Conservation (phyloP, 2,797 vertebrate species). For the Malurus splendens region DNA sequence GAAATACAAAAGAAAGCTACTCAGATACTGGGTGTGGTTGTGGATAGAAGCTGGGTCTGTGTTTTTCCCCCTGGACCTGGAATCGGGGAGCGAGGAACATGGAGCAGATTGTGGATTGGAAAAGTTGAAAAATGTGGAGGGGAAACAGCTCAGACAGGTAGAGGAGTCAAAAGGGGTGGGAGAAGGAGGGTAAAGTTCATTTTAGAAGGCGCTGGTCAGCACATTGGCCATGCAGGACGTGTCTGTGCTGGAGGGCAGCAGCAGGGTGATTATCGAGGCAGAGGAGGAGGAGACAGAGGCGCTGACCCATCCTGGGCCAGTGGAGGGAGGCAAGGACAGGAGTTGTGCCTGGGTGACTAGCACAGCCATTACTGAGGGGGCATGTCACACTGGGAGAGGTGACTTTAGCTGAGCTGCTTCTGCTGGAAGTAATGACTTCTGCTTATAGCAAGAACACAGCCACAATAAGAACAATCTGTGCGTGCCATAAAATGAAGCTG, state of each 20-base stretch:
- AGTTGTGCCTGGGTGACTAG: slow-evolving; percentile 41
- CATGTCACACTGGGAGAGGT: not conserved
- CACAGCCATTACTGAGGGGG: slow-evolving; percentile 6
- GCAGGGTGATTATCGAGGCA: not conserved
- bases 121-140: not conserved
- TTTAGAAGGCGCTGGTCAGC: not conserved
- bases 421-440: slow-evolving; percentile 29
- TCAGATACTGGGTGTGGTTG: not conserved
- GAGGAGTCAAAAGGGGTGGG: not conserved
- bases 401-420: slow-evolving; percentile 32
- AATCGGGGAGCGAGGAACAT: fast-evolving
- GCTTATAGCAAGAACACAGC: not conserved
- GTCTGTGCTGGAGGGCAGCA: not conserved
- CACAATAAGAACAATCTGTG: slow-evolving; percentile 14
- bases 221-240: not conserved
- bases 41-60: not conserved
- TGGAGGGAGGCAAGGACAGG: slow-evolving; percentile 37
- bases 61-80: not conserved
- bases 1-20: not conserved
- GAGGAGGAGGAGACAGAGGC: slow-evolving; percentile 22
- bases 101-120: not conserved
- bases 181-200: not conserved
- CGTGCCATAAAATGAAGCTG: slow-evolving; percentile 19
- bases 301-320: slow-evolving; percentile 6
- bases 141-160: not conserved